Percentiles rank a stretch among this genome's conserved stretches.
phyloP scores from a whole-genome alignment of 2,797 vertebrate genomes.

The Girardinus metallicus region DNA sequence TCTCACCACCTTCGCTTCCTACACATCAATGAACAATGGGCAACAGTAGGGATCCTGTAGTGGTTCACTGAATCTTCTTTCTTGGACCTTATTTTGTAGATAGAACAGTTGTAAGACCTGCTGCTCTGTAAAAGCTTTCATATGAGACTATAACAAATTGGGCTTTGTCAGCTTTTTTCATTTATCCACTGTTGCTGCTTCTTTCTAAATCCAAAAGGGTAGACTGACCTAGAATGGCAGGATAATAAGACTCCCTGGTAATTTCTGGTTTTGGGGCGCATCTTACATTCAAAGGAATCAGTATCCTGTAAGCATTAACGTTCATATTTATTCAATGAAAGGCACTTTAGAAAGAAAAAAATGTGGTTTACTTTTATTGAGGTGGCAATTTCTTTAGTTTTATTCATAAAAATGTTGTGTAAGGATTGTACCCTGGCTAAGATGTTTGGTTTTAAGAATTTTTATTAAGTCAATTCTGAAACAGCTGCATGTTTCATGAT shows the following conservation, averaged over 20 bases:
- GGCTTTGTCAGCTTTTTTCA: not conserved
- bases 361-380: not conserved
- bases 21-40: conserved; percentile 13
- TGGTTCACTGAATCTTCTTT: not conserved
- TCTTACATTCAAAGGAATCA: not conserved
- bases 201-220: not conserved
- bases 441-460: not conserved
- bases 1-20: not conserved
- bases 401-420: not conserved
- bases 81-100: not conserved
- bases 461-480: not conserved
- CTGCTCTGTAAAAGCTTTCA: conserved; percentile 7
- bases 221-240: not conserved
- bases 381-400: not conserved
- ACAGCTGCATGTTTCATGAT: not conserved
- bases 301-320: not conserved
- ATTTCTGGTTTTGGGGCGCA: not conserved
- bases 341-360: not conserved
- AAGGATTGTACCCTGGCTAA: not conserved
- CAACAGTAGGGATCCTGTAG: not conserved
- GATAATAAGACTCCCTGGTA: not conserved
- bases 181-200: not conserved
- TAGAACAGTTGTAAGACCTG: not conserved
- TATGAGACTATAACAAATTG: not conserved
- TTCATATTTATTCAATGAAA: not conserved